Base-by-base conservation (phyloP, 2,797 vertebrate genomes). In the Leuciscus waleckii region DNA sequence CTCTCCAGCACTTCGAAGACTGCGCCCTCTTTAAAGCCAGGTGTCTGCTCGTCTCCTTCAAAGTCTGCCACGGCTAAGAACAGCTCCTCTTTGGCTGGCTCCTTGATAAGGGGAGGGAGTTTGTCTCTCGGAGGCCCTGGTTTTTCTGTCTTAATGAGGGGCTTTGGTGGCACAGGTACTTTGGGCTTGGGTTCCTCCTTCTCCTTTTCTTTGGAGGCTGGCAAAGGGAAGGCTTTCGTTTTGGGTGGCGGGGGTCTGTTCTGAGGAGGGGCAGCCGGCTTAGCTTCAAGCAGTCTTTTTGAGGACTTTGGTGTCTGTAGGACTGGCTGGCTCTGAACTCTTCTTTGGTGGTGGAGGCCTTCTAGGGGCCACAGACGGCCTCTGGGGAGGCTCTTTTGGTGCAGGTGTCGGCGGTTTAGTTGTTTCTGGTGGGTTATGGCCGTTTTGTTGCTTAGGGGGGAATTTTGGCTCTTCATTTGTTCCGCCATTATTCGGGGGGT, bases 301-400 rank as follows among this genome's bases (percentile, higher is more conserved):
- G 89, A 0, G 94, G 93, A 17, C 87, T 91, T 94, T 95, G 83
- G 87, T 90, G 86, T 98, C 97, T 0, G 91, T 93, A 0, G 93
- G 68, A 46, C 96, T 95, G 83, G 91, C 87, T 0, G 96, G 93
- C 11, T 91, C 92, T 0, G 90, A 87, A 0, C 79, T 85, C 94
- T 99, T 99, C 93, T 98, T 99, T 1, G 98, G 98, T 2, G 98
- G 98, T 0, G 98, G 98, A 0, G 98, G 98, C 93, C 98, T 96
- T 90, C 96, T 96, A 21, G 98, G 98, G 0, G 92, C 97, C 79
- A 95, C 90, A 2, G 96, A 89, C 0, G 97, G 98, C 90, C 97
- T 97, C 89, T 96, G 97, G 0, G 94, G 93, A 0, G 92, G 82
- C 0, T 99, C 98, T 88, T 95, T 96, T 76, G 91, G 89, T 19